These are phyloP conservation scores for Anoplolepis gracilipes DNA, from an alignment of 1,140 invertebrate species.

Conservation along the genomic window DNA sequence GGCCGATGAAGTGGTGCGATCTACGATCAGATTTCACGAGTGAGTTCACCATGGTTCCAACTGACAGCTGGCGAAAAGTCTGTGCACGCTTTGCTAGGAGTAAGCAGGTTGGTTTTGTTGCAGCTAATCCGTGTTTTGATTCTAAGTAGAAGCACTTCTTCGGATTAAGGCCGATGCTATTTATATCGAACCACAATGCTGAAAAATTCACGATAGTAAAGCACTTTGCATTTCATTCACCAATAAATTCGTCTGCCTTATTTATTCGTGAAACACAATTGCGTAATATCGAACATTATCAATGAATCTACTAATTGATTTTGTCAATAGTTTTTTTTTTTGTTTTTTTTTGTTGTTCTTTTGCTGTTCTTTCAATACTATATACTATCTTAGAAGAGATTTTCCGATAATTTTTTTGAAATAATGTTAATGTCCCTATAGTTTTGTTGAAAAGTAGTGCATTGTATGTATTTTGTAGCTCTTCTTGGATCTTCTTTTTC, in stretches of 20 bases:
- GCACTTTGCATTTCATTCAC: constrained; percentile 41
- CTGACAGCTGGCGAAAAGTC: constrained; percentile 77
- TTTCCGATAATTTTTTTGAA: neutral
- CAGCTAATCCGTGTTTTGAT: constrained; percentile 73
- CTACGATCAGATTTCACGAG: constrained; percentile 78
- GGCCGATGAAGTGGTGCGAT: constrained; percentile 75
- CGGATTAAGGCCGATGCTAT: constrained; percentile 72
- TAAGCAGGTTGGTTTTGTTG: constrained; percentile 62
- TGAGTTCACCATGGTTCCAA: constrained; percentile 66
- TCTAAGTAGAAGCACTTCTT: constrained; percentile 57
- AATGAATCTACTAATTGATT: neutral
- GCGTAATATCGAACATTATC: neutral
- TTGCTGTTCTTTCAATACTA: neutral
- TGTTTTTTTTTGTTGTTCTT: constrained; percentile 11
- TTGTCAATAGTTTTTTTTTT: neutral
- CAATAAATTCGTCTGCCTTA: constrained; percentile 29
- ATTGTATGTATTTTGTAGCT: neutral
- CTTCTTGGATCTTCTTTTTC: constrained; percentile 11
- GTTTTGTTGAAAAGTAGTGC: neutral
- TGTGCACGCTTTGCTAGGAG: constrained; percentile 57
- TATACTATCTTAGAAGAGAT: neutral
- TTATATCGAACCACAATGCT: constrained; percentile 60
- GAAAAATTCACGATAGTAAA: constrained; percentile 75
- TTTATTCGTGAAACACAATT: neutral
- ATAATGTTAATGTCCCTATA: neutral